A percentile compares a stretch with the other conserved stretches of the same genome.
Conservation (phyloP, 2,797 vertebrate genomes). For the Neosalanx taihuensis region DNA sequence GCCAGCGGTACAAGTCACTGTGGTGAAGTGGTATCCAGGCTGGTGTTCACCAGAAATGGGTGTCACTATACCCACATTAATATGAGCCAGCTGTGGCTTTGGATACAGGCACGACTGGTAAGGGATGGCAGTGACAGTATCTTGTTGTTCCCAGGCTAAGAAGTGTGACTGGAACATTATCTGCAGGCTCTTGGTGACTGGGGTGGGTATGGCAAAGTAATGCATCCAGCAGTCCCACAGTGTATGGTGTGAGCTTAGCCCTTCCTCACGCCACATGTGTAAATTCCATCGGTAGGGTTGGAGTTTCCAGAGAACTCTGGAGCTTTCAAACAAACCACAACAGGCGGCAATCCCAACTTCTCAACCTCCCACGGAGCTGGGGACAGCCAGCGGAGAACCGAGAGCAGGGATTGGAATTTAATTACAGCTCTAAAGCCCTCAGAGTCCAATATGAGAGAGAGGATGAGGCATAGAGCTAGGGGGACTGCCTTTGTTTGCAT, state of each 20-base stretch:
- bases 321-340: constrained; percentile 75
- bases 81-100: too few relatives aligned
- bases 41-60: constrained; percentile 30
- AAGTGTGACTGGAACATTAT: not conserved
- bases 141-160: not conserved
- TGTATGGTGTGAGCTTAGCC: constrained; percentile 35
- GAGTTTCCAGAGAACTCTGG: constrained; percentile 67
- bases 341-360: constrained; percentile 72
- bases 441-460: constrained; percentile 74
- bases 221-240: not conserved
- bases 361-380: constrained; percentile 72
- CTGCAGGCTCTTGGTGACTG: too few relatives aligned
- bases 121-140: not conserved
- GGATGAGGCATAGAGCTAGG: constrained; percentile 72
- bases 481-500: constrained; percentile 73
- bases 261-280: constrained; percentile 65
- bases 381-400: constrained; percentile 69
- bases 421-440: constrained; percentile 73
- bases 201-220: not conserved
- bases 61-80: constrained; percentile 42
- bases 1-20: constrained; percentile 62
- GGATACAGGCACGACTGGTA: too few relatives aligned
- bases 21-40: constrained; percentile 52
- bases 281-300: constrained; percentile 66
- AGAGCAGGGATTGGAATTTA: constrained; percentile 76